Base-by-base conservation (phyloP, 2,888 invertebrate species). In the Orchestes rusci region DNA sequence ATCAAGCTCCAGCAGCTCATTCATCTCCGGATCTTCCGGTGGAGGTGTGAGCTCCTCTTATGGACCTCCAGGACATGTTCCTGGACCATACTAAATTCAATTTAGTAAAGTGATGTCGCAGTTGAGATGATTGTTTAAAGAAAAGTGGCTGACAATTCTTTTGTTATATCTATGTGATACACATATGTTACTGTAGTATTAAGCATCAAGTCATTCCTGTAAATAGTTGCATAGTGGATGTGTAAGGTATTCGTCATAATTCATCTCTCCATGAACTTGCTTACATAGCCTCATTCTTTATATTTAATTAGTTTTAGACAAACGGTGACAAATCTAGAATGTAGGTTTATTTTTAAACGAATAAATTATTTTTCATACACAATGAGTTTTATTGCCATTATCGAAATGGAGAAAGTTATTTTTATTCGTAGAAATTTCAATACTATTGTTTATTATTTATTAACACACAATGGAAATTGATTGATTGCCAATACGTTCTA, bases 61-160 rank as follows among this genome's bases (percentile, higher is more conserved):
- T 48, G 65, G 65, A 28, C 64, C 66, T 27, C 67, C 68, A 18
- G 66, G 67, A 36, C 64, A 65, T 45, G 60, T 64, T 7, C 39
- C 40, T 4, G 51, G 51, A n/a, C 48, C 51, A 12, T 51, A 51
- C 23, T 51, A 45, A 37, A n/a, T 17, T 5, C 20, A 19, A 1
- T 12, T 10, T 15, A 23, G 18, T 27, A 32, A 10, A 40, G 48
- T 45, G 48, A 48, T 48, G 48, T 48, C 29, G 43, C 20, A 33
- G 38, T 43, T 15, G 15, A n/a, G n/a, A n/a, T n/a, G n/a, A n/a
- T 19, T 23, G 23, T 23, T 10, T 23, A 23, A 7, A 10, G 23
- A 4, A 17, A 23, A 7, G 48, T 41, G 41, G 44, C 23, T 48
- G 46, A 38, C 42, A 29, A 19, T 19, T 15, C 13, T 39, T 16